Percentiles rank a stretch among this genome's conserved stretches.
Conservation (phyloP, 2,888 invertebrate species). For the Hartigia nigra region DNA sequence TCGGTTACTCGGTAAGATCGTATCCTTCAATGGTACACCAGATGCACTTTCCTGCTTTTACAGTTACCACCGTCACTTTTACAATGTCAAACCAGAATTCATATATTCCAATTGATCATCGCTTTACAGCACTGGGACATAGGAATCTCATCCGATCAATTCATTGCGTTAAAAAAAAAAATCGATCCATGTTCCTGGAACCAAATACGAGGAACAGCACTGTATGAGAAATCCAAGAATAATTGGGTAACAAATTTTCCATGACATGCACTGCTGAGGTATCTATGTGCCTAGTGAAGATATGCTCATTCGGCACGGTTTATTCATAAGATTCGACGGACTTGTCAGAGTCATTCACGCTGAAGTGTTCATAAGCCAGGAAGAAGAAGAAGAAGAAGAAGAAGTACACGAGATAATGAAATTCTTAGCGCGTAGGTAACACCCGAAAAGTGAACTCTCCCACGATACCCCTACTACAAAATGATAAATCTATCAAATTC, state of each 20-base stretch:
- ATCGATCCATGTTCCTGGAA: background rate
- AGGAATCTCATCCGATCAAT: background rate
- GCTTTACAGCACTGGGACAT: background rate
- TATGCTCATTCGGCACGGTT: background rate
- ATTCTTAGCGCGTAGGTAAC: constrained; percentile 21
- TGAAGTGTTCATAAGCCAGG: background rate
- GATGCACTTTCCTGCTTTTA: background rate
- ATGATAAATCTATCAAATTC: background rate
- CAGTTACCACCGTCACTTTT: background rate
- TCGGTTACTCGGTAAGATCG: background rate
- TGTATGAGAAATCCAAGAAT: background rate
- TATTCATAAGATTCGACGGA: background rate
- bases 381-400: background rate
- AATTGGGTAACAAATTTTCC: background rate
- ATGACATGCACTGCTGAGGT: background rate
- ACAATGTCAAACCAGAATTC: background rate
- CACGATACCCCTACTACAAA: constrained; percentile 49
- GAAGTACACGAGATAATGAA: constrained; percentile 4
- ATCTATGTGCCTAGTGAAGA: background rate
- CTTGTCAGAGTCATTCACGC: background rate
- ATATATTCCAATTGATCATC: background rate
- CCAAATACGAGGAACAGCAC: background rate
- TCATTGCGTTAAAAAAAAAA: background rate
- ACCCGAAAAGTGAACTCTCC: constrained; percentile 56
- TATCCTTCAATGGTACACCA: background rate